Conservation (phyloP, 2,797 vertebrate genomes). For the Somateria mollissima region DNA sequence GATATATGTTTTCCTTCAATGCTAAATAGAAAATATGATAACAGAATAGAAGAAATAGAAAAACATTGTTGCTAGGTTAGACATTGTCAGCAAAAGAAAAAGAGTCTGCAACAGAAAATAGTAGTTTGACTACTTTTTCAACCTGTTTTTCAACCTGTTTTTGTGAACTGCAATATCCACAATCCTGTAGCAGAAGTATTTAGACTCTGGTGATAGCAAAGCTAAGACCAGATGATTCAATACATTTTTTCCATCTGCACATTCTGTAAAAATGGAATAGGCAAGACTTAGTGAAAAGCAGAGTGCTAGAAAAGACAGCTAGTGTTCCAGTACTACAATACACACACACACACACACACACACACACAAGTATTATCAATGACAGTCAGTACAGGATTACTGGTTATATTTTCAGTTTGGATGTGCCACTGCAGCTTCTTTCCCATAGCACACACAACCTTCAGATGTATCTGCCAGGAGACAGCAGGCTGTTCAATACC, state of each 20-base stretch:
- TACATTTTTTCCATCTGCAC: not conserved
- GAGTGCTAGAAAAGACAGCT: not conserved
- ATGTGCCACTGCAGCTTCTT: not conserved
- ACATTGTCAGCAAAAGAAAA: slow-evolving; percentile 8
- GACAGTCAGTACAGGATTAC: not conserved
- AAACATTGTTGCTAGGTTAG: not conserved
- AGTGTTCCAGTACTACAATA: not conserved
- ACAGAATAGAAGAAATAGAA: not conserved
- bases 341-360: too few species aligned
- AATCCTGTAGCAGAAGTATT: not conserved
- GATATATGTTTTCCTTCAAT: not conserved
- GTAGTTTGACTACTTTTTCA: not conserved
- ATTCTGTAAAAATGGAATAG: not conserved
- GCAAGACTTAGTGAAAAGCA: not conserved
- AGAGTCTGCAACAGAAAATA: not conserved
- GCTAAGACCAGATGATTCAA: not conserved
- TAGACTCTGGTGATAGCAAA: not conserved
- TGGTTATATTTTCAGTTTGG: not conserved
- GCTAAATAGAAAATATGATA: not conserved
- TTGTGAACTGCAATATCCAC: not conserved
- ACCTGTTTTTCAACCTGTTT: not conserved
- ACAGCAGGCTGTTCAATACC: not conserved
- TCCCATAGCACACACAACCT: not conserved
- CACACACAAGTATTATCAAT: not conserved
- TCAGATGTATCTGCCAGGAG: not conserved